Base-by-base conservation (phyloP, 2,888 invertebrate genomes). In the Sarcophaga carnaria region DNA sequence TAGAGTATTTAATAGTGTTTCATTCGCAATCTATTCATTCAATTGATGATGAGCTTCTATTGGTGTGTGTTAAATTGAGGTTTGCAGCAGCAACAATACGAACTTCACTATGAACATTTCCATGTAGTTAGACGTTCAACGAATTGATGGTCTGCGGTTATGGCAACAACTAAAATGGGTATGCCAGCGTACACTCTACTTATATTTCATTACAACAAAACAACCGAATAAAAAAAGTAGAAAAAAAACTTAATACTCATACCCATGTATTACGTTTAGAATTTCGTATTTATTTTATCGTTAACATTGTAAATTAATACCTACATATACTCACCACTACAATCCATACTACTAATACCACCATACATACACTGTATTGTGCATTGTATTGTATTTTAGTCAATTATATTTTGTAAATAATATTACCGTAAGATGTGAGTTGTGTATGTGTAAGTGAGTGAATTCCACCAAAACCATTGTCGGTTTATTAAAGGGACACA, bases 11-110 rank as follows among this genome's bases (percentile, higher is more conserved):
- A 54, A 54, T 54, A 54, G 54, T 4, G 14, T 12, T 17, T 54
- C 17, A 17, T 17, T 14, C 54, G 4, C 54, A 14, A 54, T 54
- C 17, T 17, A 54, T 54, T 54, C 54, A 54, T 54, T 14, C 54
- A 54, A 54, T 54, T 54, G 54, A 54, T 72, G 60, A 72, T 72
- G 60, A 37, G 60, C 6, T 72, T 60, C 25, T 6, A 60, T 59
- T 72, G 60, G 72, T 72, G 37, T 60, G n/a, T 60, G 37, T 72
- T 72, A 72, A 72, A 60, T 72, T 60, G 59, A 72, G 72, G 60
- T 60, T 54, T 72, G 60, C 72, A 72, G 10, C 17, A 54, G 20
- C 37, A 60, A 60, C 14, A n/a, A 54, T 47, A 69, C 20, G 22
- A 54, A 25, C 8, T 54, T 54, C 17, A 27, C n/a, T 27, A 14